Conservation (phyloP, 2,797 vertebrate species). For the Adelosebastes latens region DNA sequence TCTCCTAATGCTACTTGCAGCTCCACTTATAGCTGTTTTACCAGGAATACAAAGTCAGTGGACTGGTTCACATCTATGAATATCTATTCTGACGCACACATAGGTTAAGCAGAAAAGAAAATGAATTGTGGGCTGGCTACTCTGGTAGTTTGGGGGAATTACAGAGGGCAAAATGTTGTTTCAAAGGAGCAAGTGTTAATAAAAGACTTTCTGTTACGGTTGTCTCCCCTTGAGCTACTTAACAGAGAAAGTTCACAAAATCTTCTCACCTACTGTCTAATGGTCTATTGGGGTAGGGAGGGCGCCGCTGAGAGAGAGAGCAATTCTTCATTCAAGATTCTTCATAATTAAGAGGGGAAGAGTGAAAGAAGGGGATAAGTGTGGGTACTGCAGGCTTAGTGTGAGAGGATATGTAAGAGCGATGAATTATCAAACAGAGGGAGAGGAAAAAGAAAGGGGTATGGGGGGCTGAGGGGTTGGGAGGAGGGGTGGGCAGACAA, state of each 20-base stretch:
- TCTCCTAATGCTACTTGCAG: neutral
- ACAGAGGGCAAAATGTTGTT: neutral
- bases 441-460: neutral
- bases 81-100: neutral
- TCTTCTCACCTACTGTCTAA: neutral
- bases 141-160: slow-evolving; percentile 10
- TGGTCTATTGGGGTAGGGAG: neutral
- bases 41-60: neutral
- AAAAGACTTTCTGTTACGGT: neutral
- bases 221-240: neutral
- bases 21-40: neutral
- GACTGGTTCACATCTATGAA: neutral
- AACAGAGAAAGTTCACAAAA: neutral
- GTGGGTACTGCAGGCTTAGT: slow-evolving; percentile 1
- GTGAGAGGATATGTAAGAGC: slow-evolving; percentile 20
- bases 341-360: neutral
- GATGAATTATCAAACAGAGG: slow-evolving; percentile 10
- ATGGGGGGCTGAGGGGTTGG: neutral
- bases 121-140: neutral
- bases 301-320: neutral
- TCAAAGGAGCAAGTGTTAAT: neutral
- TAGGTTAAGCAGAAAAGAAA: neutral
- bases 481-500: slow-evolving; percentile 6
- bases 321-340: neutral
- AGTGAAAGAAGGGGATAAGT: neutral